Percentiles rank a stretch among this genome's conserved stretches.
These are phyloP conservation scores for Brachirus orientalis DNA, from an alignment of 2,113 vertebrate genomes.

Conservation along the genomic window DNA sequence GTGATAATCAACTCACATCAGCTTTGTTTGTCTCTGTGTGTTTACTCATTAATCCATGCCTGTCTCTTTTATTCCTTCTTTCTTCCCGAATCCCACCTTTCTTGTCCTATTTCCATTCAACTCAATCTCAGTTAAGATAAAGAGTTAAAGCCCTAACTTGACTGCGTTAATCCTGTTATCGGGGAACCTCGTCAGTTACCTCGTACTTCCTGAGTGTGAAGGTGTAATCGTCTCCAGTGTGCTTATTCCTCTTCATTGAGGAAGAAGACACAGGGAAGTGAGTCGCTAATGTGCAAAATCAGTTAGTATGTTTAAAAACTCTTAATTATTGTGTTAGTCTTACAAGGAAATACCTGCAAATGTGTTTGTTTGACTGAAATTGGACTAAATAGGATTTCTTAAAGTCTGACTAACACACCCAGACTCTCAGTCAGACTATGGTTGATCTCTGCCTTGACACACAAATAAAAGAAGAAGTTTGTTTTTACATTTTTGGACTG, in stretches of 20 bases:
- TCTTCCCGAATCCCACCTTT: background rate
- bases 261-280: background rate
- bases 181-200: background rate
- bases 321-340: no score
- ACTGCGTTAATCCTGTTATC: constrained; percentile 17
- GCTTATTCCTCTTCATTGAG: no score
- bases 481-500: no score
- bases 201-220: constrained; percentile 13
- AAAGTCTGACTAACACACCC: no score
- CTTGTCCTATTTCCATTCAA: background rate
- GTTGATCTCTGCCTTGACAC: no score
- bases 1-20: constrained; percentile 27
- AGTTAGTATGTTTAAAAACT: no score
- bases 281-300: constrained; percentile 8
- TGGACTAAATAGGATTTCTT: no score
- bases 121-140: background rate
- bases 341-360: no score
- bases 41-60: background rate
- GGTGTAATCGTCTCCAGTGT: background rate
- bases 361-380: no score
- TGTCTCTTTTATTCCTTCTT: background rate
- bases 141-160: background rate
- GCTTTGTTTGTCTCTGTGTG: background rate
- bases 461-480: no score
- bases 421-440: no score